Evolutionary conservation across 1,140 invertebrate species (phyloP).

Genomic region (Cepaea nemoralis): DNA sequence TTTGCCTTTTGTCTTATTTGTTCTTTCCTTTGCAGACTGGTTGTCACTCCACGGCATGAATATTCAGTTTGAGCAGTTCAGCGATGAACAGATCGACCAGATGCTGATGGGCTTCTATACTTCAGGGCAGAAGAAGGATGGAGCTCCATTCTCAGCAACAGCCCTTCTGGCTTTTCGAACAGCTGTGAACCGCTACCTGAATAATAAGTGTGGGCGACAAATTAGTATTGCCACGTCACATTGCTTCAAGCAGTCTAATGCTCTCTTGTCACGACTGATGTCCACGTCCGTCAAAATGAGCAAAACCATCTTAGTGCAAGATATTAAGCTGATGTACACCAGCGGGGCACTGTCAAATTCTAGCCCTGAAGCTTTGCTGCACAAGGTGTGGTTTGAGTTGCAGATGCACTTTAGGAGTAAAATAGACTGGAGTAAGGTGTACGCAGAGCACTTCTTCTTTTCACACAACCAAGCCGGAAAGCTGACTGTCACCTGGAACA

Average conservation of each 20-base stretch:
- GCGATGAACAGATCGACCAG: conserved; percentile 29
- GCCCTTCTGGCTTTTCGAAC: conserved; percentile 38
- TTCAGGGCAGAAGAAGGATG: conserved; percentile 41
- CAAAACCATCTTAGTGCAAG: conserved; percentile 10
- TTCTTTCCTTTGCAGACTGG: conserved; percentile 24
- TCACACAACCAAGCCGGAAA: conserved; percentile 1
- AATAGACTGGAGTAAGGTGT: conserved; percentile 35
- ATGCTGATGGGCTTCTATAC: conserved; percentile 36
- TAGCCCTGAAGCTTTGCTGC: conserved; percentile 40
- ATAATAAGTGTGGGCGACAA: conserved; percentile 14
- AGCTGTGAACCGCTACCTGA: conserved; percentile 23
- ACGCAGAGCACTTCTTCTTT: conserved; percentile 33
- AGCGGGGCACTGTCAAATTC: conserved; percentile 30
- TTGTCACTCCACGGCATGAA: conserved; percentile 33
- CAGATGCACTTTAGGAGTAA: conserved; percentile 45
- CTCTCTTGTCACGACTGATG: conserved; percentile 21
- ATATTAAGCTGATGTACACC: conserved; percentile 34
- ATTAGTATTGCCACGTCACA: conserved; percentile 31
- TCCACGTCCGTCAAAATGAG: conserved; percentile 21
- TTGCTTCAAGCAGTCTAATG: conserved; percentile 34
- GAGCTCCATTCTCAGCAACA: conserved; percentile 39
- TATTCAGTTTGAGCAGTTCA: conserved; percentile 32
- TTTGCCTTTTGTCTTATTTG: background rate
- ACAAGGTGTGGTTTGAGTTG: conserved; percentile 48
- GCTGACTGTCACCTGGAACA: conserved; percentile 32